Evolutionary conservation across 2,113 vertebrate genomes (phyloP), one percentile per base, ranked within the genome.

Genomic region (Oryzias celebensis): DNA sequence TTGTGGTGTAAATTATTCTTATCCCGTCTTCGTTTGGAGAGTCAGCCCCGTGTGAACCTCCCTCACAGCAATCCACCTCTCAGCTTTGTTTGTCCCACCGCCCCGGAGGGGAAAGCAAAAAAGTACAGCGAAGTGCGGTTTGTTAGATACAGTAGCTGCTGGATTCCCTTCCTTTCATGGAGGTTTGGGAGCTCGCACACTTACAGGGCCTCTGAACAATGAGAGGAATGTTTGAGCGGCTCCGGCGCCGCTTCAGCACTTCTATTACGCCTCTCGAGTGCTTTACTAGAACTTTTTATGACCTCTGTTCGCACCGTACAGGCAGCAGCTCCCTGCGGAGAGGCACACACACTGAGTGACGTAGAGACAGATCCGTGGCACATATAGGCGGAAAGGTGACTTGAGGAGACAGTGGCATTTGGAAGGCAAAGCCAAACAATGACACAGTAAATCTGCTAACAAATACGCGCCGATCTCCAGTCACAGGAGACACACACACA

Each of bases 161-260:
- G 78, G 87, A 89, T 90, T 90, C 88, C 77, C 83, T 88, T 89
- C 87, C 88, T 89, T 89, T 89, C 86, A 88, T 88, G 86, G 87
- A 86, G 83, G 85, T 86, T 89, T 87, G 73, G 63, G 75, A 82
- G 79, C 82, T 73, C 36, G 28, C 71, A 71, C 87, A 85, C 87
- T 91, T 88, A 86, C 87, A 81, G 83, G 87, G 74, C 83, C 86
- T 67, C 81, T 85, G 88, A 92, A 92, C 91, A 92, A 91, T 90
- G 88, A 92, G 88, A 90, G 88, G 89, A 92, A 92, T 91, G 90
- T 89, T 75, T 70, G 70, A 85, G 81, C 77, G 58, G 77, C 85
- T 87, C 82, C 52, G 72, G 73, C 83, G 71, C 83, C 62, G 41
- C 81, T 81, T 75, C 62, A 52, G 65, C 67, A 54, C 81, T 65